These are phyloP conservation scores for Promerops cafer DNA, from an alignment of 2,113 vertebrate species.

Conservation along the genomic window DNA sequence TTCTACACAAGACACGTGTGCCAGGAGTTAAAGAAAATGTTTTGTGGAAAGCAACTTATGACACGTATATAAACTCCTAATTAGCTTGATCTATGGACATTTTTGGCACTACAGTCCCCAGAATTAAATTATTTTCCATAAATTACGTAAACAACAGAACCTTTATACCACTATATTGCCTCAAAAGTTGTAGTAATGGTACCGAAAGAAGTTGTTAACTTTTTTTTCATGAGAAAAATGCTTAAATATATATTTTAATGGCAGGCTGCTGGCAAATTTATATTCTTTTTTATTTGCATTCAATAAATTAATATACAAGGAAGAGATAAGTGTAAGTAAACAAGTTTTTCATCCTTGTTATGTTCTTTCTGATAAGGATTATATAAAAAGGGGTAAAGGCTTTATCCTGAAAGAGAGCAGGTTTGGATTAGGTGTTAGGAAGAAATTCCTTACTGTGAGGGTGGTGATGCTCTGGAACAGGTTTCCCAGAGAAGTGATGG, in stretches of 20 bases:
- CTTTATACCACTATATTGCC: neutral
- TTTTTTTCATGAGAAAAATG: neutral
- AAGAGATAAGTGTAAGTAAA: neutral
- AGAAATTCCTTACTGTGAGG: neutral
- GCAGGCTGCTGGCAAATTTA: neutral
- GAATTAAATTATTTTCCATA: neutral
- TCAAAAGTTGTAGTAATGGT: neutral
- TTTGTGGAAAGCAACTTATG: neutral
- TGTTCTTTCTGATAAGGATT: neutral
- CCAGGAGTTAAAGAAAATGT: neutral
- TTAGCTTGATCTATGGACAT: neutral
- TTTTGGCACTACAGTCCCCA: neutral
- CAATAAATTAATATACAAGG: neutral
- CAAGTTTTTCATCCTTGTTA: neutral
- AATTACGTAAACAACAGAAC: neutral
- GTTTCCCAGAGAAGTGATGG: neutral
- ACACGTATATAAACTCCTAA: neutral
- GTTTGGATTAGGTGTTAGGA: neutral
- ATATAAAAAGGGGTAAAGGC: neutral
- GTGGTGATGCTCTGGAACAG: neutral
- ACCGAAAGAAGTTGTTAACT: neutral
- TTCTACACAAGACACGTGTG: neutral
- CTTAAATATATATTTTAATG: neutral
- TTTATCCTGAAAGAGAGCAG: neutral
- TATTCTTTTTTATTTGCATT: neutral